These are phyloP conservation scores for Acanthosepion pharaonis DNA, from an alignment of 2,888 invertebrate species.

Conservation along the genomic window DNA sequence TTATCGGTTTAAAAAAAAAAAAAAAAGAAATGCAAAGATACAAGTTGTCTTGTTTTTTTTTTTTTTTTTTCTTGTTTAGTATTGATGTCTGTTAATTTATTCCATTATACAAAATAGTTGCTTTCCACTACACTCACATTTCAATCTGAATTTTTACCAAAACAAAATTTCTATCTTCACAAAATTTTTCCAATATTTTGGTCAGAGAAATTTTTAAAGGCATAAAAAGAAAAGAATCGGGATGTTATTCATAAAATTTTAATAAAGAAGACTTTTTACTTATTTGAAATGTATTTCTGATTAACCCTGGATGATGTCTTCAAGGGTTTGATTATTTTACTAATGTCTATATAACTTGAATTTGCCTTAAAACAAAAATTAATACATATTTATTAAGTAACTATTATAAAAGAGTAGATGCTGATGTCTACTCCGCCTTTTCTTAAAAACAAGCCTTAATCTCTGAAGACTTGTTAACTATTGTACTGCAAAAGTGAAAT, in stretches of 20 bases:
- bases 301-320: not conserved
- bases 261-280: not conserved
- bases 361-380: too few species aligned
- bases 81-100: not conserved
- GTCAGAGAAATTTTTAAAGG: not conserved
- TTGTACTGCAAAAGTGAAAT: too few species aligned
- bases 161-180: not conserved
- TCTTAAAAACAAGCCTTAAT: too few species aligned
- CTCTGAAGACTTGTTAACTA: too few species aligned
- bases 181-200: not conserved
- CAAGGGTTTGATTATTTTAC: not conserved
- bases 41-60: not conserved
- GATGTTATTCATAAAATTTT: not conserved
- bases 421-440: too few species aligned
- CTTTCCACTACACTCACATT: not conserved
- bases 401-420: too few species aligned
- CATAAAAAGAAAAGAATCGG: not conserved
- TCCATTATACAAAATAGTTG: not conserved
- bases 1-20: not conserved
- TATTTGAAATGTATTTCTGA: not conserved
- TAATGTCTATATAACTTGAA: not conserved
- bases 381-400: too few species aligned
- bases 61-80: not conserved
- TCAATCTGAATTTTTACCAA: not conserved
- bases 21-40: not conserved